phyloP scores from a whole-genome alignment of 1,140 invertebrate species.

The Drosophila melanogaster region Release_6_plus_ISO1_MT NT_037436.4:9328501-9329000 shows the following conservation, averaged over 20 bases:
- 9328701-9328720: constrained; percentile 78
- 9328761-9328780: constrained; percentile 30
- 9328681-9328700: constrained; percentile 82
- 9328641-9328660: constrained; percentile 81
- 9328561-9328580: constrained; percentile 78
- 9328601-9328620: constrained; percentile 12
- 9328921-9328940: too few species aligned
- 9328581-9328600: constrained; percentile 29
- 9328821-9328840: constrained; percentile 45
- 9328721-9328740: constrained; percentile 74
- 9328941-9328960: too few species aligned
- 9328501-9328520: constrained; percentile 76
- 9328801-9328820: constrained; percentile 25
- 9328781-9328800: constrained; percentile 11
- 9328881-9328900: constrained; percentile 3
- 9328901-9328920: background rate
- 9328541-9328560: constrained; percentile 82
- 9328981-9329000: too few species aligned
- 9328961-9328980: too few species aligned
- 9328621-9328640: constrained; percentile 35
- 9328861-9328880: background rate
- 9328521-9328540: constrained; percentile 74
- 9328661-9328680: constrained; percentile 78
- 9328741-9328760: constrained; percentile 55
- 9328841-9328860: constrained; percentile 2